phyloP scores from a whole-genome alignment of 2,113 vertebrate genomes.

The Gobiocypris rarus region DNA sequence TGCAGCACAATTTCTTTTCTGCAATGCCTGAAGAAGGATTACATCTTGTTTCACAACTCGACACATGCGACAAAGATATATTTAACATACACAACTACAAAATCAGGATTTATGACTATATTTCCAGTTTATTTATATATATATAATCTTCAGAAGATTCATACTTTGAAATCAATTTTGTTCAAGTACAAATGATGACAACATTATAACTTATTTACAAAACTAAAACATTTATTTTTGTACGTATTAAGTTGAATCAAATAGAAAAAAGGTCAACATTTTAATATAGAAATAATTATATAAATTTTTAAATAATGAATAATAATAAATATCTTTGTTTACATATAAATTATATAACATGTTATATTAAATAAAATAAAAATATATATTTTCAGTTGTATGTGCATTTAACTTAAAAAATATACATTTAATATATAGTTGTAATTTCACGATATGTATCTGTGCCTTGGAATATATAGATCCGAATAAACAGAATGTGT shows the following conservation, averaged over 20 bases:
- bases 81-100: not conserved
- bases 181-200: no score
- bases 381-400: not conserved
- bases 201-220: not conserved
- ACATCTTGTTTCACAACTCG: not conserved
- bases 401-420: no score
- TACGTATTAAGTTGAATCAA: no score
- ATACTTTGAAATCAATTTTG: no score
- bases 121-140: not conserved
- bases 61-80: not conserved
- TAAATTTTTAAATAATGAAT: not conserved
- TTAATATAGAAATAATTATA: not conserved
- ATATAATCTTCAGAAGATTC: not conserved
- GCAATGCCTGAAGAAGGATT: slow-evolving; percentile 4
- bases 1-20: slow-evolving; percentile 28
- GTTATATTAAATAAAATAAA: not conserved
- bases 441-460: not conserved
- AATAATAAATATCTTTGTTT: no score
- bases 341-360: no score
- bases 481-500: not conserved
- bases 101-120: not conserved
- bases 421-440: not conserved
- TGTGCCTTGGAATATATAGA: not conserved
- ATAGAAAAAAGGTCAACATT: not conserved
- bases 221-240: not conserved